Base-by-base conservation (phyloP, 2,888 invertebrate species). In the Blomia tropicalis region DNA sequence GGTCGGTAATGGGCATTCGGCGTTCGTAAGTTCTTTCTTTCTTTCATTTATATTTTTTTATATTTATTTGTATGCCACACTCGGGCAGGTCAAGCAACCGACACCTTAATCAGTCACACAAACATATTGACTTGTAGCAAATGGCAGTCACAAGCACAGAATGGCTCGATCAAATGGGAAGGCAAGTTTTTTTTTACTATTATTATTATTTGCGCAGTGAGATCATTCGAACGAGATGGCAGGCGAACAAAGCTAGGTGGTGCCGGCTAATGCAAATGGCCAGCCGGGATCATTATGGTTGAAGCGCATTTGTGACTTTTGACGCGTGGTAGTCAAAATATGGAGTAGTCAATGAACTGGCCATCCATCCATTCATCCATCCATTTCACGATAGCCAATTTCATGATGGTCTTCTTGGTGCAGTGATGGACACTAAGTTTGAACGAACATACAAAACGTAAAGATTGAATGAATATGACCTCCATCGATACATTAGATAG, bases 31-130 rank as follows among this genome's bases (percentile, higher is more conserved):
- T n/a, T n/a, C n/a, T n/a, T n/a, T n/a, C n/a, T n/a, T n/a, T n/a
- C n/a, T n/a, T n/a, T n/a, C n/a, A n/a, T n/a, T n/a, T n/a, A n/a
- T n/a, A n/a, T n/a, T n/a, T n/a, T n/a, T n/a, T n/a, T n/a, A n/a
- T n/a, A n/a, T n/a, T n/a, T n/a, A n/a, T n/a, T n/a, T n/a, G n/a
- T n/a, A n/a, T n/a, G n/a, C n/a, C n/a, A n/a, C n/a, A n/a, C 36
- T 36, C 7, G 7, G 51, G 51, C 51, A 7, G 27, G 51, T n/a
- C 36, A 36, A 47, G 11, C 51, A 22, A 47, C 51, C 51, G 51
- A 47, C 51, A 47, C 51, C 51, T 47, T 47, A 47, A 47, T 47
- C 51, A 47, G 51, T 47, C 51, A 47, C 51, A 47, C n/a, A n/a
- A n/a, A n/a, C n/a, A n/a, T n/a, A n/a, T n/a, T n/a, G n/a, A n/a